Percentiles rank a stretch among this genome's conserved stretches.
These are phyloP conservation scores for Okapia johnstoni DNA, from an alignment of 2,113 vertebrate genomes.

Conservation along the genomic window DNA sequence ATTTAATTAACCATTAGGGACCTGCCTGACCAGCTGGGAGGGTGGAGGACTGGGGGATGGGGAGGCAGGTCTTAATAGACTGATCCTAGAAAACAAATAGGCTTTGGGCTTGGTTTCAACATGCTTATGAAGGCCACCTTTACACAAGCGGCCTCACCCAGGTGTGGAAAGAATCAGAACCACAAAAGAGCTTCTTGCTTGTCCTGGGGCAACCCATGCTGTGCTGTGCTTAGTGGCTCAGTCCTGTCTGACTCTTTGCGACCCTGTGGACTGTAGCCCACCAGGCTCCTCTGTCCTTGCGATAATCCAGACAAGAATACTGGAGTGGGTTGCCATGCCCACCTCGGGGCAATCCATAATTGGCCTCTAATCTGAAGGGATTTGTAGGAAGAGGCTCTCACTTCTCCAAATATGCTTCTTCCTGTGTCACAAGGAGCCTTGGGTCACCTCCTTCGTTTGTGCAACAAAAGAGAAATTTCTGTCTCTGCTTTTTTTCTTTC, in stretches of 20 bases:
- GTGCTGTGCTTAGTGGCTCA: neutral
- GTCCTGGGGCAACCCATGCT: neutral
- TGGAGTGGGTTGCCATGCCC: neutral
- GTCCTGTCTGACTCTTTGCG: neutral
- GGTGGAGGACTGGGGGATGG: fast-evolving
- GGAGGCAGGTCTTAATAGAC: fast-evolving
- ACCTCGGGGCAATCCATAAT: neutral
- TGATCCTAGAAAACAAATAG: neutral
- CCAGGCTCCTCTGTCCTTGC: neutral
- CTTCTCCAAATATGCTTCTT: conserved; percentile 62
- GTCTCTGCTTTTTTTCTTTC: conserved; percentile 56
- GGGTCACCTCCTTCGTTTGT: conserved; percentile 61
- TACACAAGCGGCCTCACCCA: neutral
- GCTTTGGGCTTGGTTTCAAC: neutral
- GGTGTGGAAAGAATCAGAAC: neutral
- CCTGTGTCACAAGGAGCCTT: conserved; percentile 54
- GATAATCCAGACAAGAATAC: neutral
- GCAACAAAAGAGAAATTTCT: conserved; percentile 60
- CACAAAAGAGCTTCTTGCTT: neutral
- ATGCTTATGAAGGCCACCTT: neutral
- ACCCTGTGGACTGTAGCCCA: neutral
- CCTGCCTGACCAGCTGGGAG: too few relatives aligned
- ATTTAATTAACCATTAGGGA: neutral
- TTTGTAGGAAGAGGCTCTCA: conserved; percentile 1
- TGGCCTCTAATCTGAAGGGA: neutral